phyloP scores from a whole-genome alignment of 2,888 invertebrate species.

The Ceraclea dissimilis region DNA sequence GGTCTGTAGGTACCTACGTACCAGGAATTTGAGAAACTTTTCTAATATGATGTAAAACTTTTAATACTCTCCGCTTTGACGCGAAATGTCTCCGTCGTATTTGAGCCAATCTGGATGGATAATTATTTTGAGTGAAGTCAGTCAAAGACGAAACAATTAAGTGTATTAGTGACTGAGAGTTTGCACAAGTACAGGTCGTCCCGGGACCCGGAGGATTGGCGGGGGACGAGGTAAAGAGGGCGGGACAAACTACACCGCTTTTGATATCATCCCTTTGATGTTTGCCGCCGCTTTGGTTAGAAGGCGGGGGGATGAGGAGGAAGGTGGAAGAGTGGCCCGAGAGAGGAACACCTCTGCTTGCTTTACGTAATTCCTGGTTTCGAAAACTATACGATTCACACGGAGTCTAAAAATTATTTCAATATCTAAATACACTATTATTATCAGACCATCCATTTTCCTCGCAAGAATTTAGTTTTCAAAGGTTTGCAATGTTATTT shows the following conservation, averaged over 20 bases:
- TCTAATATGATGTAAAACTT: conserved; percentile 16
- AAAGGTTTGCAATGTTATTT: no score
- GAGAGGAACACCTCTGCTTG: neutral
- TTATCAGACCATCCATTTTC: no score
- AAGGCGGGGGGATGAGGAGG: conserved; percentile 2
- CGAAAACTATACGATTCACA: no score
- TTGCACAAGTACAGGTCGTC: conserved; percentile 12
- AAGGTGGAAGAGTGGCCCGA: neutral
- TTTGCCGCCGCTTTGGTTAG: conserved; percentile 13
- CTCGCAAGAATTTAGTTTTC: no score
- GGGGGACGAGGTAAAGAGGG: neutral
- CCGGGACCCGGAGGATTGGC: neutral
- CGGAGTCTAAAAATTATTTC: no score
- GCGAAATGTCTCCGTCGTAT: conserved; percentile 7
- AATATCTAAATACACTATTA: no score
- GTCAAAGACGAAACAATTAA: conserved; percentile 21
- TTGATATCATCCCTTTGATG: conserved; percentile 22
- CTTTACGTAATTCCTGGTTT: neutral
- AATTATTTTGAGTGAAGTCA: conserved; percentile 20
- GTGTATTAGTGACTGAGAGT: conserved; percentile 21
- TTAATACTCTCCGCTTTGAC: conserved; percentile 16
- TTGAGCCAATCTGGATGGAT: conserved; percentile 14
- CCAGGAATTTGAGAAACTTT: conserved; percentile 8
- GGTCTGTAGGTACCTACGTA: neutral
- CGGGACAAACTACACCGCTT: conserved; percentile 18